Conservation (phyloP, 2,888 invertebrate genomes). For the Ganaspis brasiliensis region DNA sequence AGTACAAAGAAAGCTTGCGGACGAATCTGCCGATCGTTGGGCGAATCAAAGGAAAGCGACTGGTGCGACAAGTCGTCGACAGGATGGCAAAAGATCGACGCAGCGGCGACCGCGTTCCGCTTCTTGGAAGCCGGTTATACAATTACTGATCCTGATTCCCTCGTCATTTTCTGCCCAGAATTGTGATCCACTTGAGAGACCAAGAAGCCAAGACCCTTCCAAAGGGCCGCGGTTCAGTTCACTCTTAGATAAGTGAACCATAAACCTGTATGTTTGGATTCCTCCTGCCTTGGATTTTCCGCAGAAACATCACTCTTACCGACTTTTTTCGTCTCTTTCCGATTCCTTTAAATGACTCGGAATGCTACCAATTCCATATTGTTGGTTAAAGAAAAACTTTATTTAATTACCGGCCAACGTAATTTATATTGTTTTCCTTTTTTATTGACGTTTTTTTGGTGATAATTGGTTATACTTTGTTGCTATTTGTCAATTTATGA, state of each 20-base stretch:
- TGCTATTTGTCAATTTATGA: too few relatives aligned
- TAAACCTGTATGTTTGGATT: conserved; percentile 31
- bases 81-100: conserved; percentile 31
- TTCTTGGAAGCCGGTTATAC: conserved; percentile 76
- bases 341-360: conserved; percentile 5
- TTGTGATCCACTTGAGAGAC: conserved; percentile 38
- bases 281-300: conserved; percentile 11
- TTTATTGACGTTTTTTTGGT: too few relatives aligned
- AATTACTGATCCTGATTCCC: conserved; percentile 74
- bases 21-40: conserved; percentile 37
- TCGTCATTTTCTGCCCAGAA: conserved; percentile 61
- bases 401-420: not conserved
- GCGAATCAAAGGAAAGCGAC: conserved; percentile 32
- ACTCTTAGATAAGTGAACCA: conserved; percentile 25
- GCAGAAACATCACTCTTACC: conserved; percentile 26
- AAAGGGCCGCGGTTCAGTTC: not conserved
- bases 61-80: conserved; percentile 46
- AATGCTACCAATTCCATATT: not conserved
- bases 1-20: conserved; percentile 31
- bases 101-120: conserved; percentile 66
- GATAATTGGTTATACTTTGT: too few relatives aligned
- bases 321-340: conserved; percentile 3
- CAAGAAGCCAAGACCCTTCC: not conserved
- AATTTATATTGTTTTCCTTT: too few relatives aligned
- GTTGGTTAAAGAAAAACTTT: not conserved